Evolutionary conservation across 2,888 invertebrate genomes (phyloP).

Genomic region (Rotaria socialis): DNA sequence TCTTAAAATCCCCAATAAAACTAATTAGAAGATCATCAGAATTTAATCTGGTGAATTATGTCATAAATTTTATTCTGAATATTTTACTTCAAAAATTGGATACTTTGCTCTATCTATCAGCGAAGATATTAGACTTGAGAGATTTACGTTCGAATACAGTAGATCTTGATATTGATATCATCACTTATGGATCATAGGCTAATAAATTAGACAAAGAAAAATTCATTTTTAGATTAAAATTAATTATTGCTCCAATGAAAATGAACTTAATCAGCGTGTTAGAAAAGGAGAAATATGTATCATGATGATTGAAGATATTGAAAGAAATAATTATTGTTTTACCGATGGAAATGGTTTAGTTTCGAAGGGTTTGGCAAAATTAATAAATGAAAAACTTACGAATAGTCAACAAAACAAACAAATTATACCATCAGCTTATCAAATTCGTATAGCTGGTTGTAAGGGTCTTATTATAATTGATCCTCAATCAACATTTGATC

Average conservation of each 20-base stretch:
- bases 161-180: too few species aligned
- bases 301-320: conserved; percentile 43
- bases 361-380: conserved; percentile 21
- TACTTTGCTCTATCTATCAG: too few species aligned
- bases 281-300: background rate
- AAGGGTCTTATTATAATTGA: conserved; percentile 44
- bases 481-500: conserved; percentile 28
- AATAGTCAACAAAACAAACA: background rate
- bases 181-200: too few species aligned
- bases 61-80: too few species aligned
- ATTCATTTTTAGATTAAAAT: background rate
- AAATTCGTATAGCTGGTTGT: conserved; percentile 45
- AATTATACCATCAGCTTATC: conserved; percentile 39
- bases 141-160: too few species aligned
- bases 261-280: background rate
- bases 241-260: background rate
- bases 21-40: too few species aligned
- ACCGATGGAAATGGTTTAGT: conserved; percentile 47
- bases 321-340: conserved; percentile 45
- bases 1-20: too few species aligned
- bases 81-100: too few species aligned
- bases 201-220: too few species aligned
- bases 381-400: background rate
- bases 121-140: too few species aligned
- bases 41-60: too few species aligned